Evolutionary conservation across 2,888 invertebrate species (phyloP).

Genomic region (Heteromyza rotundicornis): DNA sequence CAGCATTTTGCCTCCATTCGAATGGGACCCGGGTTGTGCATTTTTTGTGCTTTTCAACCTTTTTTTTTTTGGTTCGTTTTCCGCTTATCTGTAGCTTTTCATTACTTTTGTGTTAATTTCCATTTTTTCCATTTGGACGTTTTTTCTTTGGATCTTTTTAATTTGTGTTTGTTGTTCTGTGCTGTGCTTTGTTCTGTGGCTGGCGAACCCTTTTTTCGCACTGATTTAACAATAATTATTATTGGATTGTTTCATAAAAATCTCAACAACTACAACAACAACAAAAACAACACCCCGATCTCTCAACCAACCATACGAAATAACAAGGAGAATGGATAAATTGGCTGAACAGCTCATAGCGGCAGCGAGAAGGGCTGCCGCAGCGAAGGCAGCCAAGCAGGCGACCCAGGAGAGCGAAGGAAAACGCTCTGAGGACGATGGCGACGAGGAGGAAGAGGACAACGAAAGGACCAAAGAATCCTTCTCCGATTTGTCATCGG

Average conservation of each 20-base stretch:
- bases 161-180: constrained; percentile 20
- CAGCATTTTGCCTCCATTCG: constrained; percentile 26
- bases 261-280: constrained; percentile 29
- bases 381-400: constrained; percentile 16
- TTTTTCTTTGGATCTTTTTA: constrained; percentile 17
- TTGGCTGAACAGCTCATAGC: constrained; percentile 31
- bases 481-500: constrained; percentile 28
- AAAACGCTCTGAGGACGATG: constrained; percentile 12
- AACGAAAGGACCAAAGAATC: constrained; percentile 24
- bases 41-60: constrained; percentile 8
- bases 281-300: constrained; percentile 16
- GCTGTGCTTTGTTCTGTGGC: constrained; percentile 24
- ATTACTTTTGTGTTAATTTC: constrained; percentile 56
- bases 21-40: constrained; percentile 11
- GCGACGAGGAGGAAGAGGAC: constrained; percentile 15
- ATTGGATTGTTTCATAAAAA: constrained; percentile 42
- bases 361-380: constrained; percentile 25
- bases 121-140: constrained; percentile 21
- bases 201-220: constrained; percentile 21
- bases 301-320: background rate
- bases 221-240: constrained; percentile 44
- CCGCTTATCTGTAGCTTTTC: constrained; percentile 54
- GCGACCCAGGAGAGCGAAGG: constrained; percentile 26
- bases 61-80: constrained; percentile 15
- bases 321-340: constrained; percentile 39